Evolutionary conservation across 2,888 invertebrate species (phyloP).

Genomic region (Anagyrus pseudococci): DNA sequence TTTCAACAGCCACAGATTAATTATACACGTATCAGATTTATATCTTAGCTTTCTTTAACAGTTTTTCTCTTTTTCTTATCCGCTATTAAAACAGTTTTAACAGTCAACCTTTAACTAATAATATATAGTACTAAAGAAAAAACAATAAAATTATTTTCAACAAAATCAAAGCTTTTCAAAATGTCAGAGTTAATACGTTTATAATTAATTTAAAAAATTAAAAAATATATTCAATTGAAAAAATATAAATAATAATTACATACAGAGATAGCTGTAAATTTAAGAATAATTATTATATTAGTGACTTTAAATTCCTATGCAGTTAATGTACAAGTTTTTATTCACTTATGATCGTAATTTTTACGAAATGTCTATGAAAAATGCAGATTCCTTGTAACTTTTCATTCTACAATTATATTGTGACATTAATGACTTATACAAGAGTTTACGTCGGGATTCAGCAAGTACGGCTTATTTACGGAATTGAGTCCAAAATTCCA

Average conservation of each 20-base stretch:
- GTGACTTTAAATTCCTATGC: slow-evolving; percentile 23
- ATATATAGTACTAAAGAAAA: slow-evolving; percentile 7
- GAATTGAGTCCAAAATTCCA: not conserved
- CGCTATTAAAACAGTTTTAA: slow-evolving; percentile 20
- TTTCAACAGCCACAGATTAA: slow-evolving; percentile 27
- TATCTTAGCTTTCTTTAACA: slow-evolving; percentile 23
- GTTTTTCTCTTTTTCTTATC: slow-evolving; percentile 5
- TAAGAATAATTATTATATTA: slow-evolving; percentile 21
- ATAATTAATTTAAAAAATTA: slow-evolving; percentile 11
- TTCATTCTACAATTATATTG: not conserved
- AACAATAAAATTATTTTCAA: slow-evolving; percentile 19
- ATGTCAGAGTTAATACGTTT: not conserved
- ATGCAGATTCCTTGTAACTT: slow-evolving; percentile 16
- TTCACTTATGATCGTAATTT: slow-evolving; percentile 3
- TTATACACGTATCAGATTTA: slow-evolving; percentile 3
- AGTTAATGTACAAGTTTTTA: slow-evolving; percentile 28
- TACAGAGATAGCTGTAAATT: slow-evolving; percentile 24
- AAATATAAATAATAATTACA: slow-evolving; percentile 22
- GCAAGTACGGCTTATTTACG: not conserved
- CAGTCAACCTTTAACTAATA: slow-evolving; percentile 21
- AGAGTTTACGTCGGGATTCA: not conserved
- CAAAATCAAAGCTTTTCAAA: slow-evolving; percentile 15
- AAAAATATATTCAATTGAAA: slow-evolving; percentile 15
- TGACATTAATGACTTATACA: slow-evolving; percentile 6
- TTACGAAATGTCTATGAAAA: slow-evolving; percentile 32